Conservation (phyloP, 92 coral and sea anemone species). For the Pocillopora meandrina region DNA sequence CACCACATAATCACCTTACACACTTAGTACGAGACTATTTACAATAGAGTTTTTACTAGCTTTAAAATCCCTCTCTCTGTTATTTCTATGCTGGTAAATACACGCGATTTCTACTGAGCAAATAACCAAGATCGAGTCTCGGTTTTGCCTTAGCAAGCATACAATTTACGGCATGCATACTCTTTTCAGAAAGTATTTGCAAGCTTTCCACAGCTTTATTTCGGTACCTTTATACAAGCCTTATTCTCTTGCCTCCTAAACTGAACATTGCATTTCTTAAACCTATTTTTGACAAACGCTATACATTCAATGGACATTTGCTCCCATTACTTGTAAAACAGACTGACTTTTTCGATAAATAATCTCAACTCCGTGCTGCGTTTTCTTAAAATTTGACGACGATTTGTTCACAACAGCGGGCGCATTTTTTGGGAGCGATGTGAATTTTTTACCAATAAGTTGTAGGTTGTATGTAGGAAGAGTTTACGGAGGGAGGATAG, state of each 20-base stretch:
- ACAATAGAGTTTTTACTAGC: conserved; percentile 9
- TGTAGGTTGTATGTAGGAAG: conserved; percentile 74
- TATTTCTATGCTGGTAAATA: neutral
- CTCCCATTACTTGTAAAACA: conserved; percentile 39
- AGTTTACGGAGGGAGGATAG: conserved; percentile 71
- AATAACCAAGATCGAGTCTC: neutral
- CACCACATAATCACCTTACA: conserved; percentile 20
- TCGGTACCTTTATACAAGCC: conserved; percentile 13
- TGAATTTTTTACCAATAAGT: conserved; percentile 64
- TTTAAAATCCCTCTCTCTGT: neutral
- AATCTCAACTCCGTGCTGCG: conserved; percentile 11
- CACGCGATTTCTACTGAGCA: neutral
- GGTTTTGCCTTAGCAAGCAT: neutral
- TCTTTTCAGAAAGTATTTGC: conserved; percentile 15
- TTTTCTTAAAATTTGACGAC: neutral
- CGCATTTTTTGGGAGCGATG: neutral
- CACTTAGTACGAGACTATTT: conserved; percentile 7
- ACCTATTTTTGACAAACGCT: conserved; percentile 36
- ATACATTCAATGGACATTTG: conserved; percentile 12
- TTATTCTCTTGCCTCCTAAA: conserved; percentile 5
- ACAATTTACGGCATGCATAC: conserved; percentile 18
- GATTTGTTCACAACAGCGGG: neutral
- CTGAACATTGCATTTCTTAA: neutral
- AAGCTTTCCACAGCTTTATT: conserved; percentile 7
- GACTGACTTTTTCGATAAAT: conserved; percentile 26